Evolutionary conservation across 2,797 vertebrate genomes (phyloP), one percentile per base, ranked within the genome.

Genomic region (Premnoplex brunnescens): DNA sequence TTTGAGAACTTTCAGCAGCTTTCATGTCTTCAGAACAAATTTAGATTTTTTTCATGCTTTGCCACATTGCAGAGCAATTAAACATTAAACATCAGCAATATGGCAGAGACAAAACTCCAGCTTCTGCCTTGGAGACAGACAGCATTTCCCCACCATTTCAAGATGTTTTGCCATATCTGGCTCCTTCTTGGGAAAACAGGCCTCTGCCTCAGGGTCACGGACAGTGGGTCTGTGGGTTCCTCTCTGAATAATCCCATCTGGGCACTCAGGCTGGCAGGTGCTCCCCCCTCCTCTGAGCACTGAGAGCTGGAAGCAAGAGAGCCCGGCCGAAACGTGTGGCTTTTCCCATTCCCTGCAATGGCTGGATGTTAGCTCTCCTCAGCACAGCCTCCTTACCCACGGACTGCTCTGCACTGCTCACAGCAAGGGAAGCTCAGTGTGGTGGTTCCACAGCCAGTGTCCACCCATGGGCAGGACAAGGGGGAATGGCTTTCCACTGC

Each of bases 31-130:
- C 64, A 36, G 84, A 75, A 88, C 52, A 89, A 63, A 85, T 41
- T 41, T 32, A 30, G 63, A 39, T 18, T 54, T 73, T 66, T 91
- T 75, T 75, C 39, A 12, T 58, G 80, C 73, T 89, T 90, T 85
- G 54, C 60, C 89, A 89, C 75, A 68, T 36, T 85, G 86, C 69
- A 87, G 71, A 93, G 69, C 68, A 91, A 86, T 93, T 88, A 74
- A 93, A 94, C 89, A 58, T 69, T 81, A 80, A 95, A 89, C 85
- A 85, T 30, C 72, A 49, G 79, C 60, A 59, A 36, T 37, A 32
- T 10, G 46, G 88, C 59, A 84, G 66, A 91, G 72, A 81, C 44
- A 66, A 92, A 89, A 77, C 32, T 14, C 22, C 75, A 91, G 73
- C 11, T 69, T 68, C 71, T 76, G 46, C 83, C 73, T 39, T 26